Base-by-base conservation (phyloP, 2,888 invertebrate genomes). In the Eristalis intricaria region DNA sequence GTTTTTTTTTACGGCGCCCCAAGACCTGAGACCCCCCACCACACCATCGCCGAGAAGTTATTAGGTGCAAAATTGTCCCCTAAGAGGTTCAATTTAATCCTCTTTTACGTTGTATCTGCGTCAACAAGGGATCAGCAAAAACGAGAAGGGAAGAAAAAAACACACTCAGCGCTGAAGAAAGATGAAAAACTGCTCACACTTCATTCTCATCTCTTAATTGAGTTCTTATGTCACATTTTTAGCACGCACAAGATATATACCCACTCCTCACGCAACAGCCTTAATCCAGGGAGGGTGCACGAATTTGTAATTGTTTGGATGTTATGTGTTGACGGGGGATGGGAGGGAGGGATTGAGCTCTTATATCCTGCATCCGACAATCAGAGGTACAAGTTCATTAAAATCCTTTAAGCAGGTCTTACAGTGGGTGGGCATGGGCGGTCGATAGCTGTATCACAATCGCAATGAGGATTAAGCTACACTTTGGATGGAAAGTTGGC, bases 31-130 rank as follows among this genome's bases (percentile, higher is more conserved):
- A 7, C 4, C 32, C 4, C 29, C 58, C 58, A 23, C 38, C 56
- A 58, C 40, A 35, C 60, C 29, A 35, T 35, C 11, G 23, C 19
- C 11, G 23, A 32, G 58, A 68, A 74, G 77, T 85, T 82, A 85
- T 85, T 85, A 85, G 82, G 85, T 85, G 76, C 85, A 85, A 85
- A 85, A 85, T 82, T 38, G 77, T 82, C 69, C 82, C 73, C 64
- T 64, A 77, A 85, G 77, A 85, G 82, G 77, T 85, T 77, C 65
- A 69, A 69, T 82, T 85, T 85, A 85, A 85, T 81, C 85, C 77
- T 73, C 77, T 85, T 85, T 81, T 63, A 63, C 77, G 64, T 85
- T 43, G 73, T 68, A 50, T 76, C 68, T 35, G 29, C 73, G 66
- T 29, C 56, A 23, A 64, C 10, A 29, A 56, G 60, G 60, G n/a